Evolutionary conservation across 2,888 invertebrate species (phyloP).

Genomic region (Mythimna pallens): DNA sequence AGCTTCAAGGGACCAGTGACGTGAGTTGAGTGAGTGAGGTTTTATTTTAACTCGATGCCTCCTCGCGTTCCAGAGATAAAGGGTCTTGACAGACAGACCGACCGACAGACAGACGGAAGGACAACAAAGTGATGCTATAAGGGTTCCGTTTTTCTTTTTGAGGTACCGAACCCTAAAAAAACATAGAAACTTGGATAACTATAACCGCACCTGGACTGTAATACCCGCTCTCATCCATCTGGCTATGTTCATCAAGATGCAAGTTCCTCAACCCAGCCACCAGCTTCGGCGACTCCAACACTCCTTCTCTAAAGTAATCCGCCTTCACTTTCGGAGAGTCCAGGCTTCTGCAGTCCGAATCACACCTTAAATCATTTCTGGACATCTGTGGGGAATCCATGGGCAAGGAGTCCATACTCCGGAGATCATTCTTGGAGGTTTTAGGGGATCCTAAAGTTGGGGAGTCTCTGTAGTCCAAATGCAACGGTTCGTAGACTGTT

Average conservation of each 20-base stretch:
- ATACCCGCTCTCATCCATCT: conserved; percentile 89
- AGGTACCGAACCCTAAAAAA: too few species aligned
- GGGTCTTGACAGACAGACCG: too few species aligned
- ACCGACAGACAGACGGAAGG: too few species aligned
- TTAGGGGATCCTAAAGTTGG: conserved; percentile 85
- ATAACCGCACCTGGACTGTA: conserved; percentile 85
- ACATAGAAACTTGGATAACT: not conserved
- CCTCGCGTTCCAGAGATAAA: too few species aligned
- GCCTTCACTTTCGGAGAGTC: conserved; percentile 86
- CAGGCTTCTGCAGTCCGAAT: conserved; percentile 84
- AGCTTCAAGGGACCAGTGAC: too few species aligned
- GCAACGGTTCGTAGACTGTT: conserved; percentile 87
- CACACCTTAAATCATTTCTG: conserved; percentile 82
- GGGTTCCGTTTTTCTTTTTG: too few species aligned
- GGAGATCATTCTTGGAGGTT: conserved; percentile 82
- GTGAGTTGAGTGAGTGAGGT: too few species aligned
- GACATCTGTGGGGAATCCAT: conserved; percentile 87
- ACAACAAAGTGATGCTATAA: too few species aligned
- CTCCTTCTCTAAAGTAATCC: conserved; percentile 84
- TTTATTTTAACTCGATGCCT: too few species aligned
- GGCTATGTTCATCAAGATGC: conserved; percentile 86
- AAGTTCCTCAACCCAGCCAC: conserved; percentile 85
- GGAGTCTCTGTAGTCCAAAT: conserved; percentile 86
- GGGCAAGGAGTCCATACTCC: conserved; percentile 86
- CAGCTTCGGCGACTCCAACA: conserved; percentile 83